phyloP scores from a whole-genome alignment of 1,140 invertebrate species.

The Aphis gossypii region DNA sequence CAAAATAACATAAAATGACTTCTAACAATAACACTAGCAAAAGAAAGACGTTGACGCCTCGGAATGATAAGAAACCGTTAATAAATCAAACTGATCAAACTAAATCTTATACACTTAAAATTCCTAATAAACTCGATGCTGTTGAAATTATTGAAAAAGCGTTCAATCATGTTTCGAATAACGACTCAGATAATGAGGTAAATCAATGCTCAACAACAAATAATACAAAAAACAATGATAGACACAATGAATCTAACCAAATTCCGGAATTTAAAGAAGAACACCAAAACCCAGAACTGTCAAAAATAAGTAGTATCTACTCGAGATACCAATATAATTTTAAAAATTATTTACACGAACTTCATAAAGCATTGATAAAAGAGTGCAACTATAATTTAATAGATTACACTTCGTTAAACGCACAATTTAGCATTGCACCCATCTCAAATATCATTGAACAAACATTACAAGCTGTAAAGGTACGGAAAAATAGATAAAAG shows the following conservation, averaged over 20 bases:
- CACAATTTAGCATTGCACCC: not conserved
- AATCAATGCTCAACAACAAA: not conserved
- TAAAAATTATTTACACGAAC: no score
- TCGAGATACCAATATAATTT: no score
- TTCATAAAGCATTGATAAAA: no score
- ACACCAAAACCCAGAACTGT: not conserved
- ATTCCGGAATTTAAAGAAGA: not conserved
- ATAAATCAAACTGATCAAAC: no score
- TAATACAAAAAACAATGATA: not conserved
- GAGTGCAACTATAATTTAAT: no score
- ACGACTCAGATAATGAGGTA: not conserved
- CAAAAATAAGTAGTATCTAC: not conserved
- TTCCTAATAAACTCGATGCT: no score
- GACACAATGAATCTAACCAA: not conserved
- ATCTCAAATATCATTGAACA: not conserved
- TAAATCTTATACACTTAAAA: no score
- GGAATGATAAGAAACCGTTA: no score
- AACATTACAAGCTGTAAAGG: slow-evolving; percentile 11
- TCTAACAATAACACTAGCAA: no score
- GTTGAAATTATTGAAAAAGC: not conserved
- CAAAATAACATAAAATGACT: no score
- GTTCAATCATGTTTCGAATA: not conserved
- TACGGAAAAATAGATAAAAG: not conserved
- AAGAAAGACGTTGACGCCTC: no score
- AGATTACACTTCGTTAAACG: not conserved